Evolutionary conservation across 2,113 vertebrate genomes (phyloP), one percentile per base, ranked within the genome.

Genomic region (Corydoras maculifer): DNA sequence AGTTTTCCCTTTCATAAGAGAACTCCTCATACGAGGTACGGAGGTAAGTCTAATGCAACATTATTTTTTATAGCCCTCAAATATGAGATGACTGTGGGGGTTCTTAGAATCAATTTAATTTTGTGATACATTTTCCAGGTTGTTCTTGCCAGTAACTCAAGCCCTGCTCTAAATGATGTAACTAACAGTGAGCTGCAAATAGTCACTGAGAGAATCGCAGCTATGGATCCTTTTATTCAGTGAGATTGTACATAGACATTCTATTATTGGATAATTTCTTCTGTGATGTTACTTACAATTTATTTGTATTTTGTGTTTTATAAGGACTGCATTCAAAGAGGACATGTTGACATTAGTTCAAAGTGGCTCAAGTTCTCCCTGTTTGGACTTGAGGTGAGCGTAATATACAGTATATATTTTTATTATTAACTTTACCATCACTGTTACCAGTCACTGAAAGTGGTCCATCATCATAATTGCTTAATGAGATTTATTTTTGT

Each of bases 1-100:
- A 79, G 93, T 99, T 85, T 98, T 99, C 87, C 97, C 96, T 82
- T 97, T 99, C 91, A 92, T 99, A 86, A 89, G 97, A 91, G 97
- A 99, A 85, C 94, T 99, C 74, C 93, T 99, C 81, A 90, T 87
- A 86, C 88, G 95, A 82, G 96, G 97, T 80, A 99, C 97, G 3
- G 94, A 99, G 96, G 97, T 98, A 77, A 82, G 84, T 5, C 53
- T 57, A 50, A 51, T 5, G 11, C 8, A 35, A 43, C 7, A 15
- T 0, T 54, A n/a, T 29, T 29, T 50, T 49, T 10, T 3, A 53
- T 4, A 53, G 2, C 9, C 11, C 51, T 53, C 51, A 53, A 2
- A 10, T 53, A 12, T 12, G 5, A 53, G 9, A 53, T 12, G 51
- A 53, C 3, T 53, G 10, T 43, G 35, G 35, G 35, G 51, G 51